Percentiles rank a stretch among this genome's conserved stretches.
Conservation (phyloP, 2,888 invertebrate species). For the Dryobota labecula region DNA sequence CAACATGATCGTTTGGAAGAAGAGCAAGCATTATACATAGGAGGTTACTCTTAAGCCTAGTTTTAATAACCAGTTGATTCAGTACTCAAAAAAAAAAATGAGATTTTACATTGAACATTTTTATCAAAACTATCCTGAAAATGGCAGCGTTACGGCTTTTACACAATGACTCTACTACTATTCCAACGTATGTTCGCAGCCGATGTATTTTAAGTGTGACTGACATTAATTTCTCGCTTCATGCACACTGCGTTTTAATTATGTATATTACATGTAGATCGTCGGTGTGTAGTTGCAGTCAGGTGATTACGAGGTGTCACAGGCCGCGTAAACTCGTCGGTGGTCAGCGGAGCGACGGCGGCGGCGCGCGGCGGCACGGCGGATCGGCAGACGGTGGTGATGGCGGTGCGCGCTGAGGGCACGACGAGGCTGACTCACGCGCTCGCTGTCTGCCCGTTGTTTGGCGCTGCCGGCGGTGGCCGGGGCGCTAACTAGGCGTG, state of each 20-base stretch:
- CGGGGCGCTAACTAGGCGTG: constrained; percentile 79
- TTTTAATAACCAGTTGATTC: neutral
- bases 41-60: neutral
- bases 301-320: constrained; percentile 59
- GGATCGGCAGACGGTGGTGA: constrained; percentile 45
- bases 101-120: neutral
- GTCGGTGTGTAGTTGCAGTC: constrained; percentile 44
- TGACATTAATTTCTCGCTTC: constrained; percentile 45
- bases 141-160: neutral
- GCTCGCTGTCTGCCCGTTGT: constrained; percentile 80
- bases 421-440: constrained; percentile 79
- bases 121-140: neutral
- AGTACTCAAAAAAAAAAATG: neutral
- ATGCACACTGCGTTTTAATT: constrained; percentile 53
- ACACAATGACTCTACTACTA: constrained; percentile 15
- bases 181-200: constrained; percentile 2
- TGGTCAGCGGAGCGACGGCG: constrained; percentile 34
- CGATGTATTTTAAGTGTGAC: constrained; percentile 36
- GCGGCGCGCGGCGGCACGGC: constrained; percentile 39
- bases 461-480: constrained; percentile 74
- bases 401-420: constrained; percentile 35
- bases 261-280: constrained; percentile 44
- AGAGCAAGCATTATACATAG: too few relatives aligned
- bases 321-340: constrained; percentile 50
- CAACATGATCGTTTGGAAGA: neutral